Evolutionary conservation across 2,888 invertebrate species (phyloP).

Genomic region (Caenorhabditis wallacei): DNA sequence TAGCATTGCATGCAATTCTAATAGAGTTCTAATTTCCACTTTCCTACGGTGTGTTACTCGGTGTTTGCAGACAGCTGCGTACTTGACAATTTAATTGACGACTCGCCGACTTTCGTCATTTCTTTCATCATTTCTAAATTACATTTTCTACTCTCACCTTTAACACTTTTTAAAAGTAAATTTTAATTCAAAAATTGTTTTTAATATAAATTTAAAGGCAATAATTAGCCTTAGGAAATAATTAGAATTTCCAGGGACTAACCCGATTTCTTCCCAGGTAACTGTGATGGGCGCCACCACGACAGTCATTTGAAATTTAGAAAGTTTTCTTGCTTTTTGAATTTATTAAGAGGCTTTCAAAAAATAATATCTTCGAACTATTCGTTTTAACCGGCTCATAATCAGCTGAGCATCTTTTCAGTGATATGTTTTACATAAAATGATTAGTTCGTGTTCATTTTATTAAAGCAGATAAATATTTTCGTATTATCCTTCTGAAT

Average conservation of each 20-base stretch:
- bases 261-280: constrained; percentile 45
- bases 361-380: constrained; percentile 19
- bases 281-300: constrained; percentile 45
- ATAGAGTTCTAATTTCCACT: constrained; percentile 18
- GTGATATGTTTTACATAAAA: no score
- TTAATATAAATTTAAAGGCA: no score
- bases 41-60: constrained; percentile 28
- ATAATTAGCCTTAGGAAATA: background rate
- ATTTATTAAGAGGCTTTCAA: no score
- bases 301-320: constrained; percentile 29
- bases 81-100: constrained; percentile 5
- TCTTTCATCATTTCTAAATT: background rate
- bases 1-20: no score
- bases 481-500: no score
- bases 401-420: constrained; percentile 25
- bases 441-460: constrained; percentile 29
- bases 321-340: no score
- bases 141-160: no score
- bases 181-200: no score
- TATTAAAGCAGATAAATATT: background rate
- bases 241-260: background rate
- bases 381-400: constrained; percentile 9
- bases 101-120: constrained; percentile 14
- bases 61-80: constrained; percentile 52
- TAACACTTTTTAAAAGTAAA: no score